Conservation (phyloP, 2,888 invertebrate species). For the Meteorus cinctellus region DNA sequence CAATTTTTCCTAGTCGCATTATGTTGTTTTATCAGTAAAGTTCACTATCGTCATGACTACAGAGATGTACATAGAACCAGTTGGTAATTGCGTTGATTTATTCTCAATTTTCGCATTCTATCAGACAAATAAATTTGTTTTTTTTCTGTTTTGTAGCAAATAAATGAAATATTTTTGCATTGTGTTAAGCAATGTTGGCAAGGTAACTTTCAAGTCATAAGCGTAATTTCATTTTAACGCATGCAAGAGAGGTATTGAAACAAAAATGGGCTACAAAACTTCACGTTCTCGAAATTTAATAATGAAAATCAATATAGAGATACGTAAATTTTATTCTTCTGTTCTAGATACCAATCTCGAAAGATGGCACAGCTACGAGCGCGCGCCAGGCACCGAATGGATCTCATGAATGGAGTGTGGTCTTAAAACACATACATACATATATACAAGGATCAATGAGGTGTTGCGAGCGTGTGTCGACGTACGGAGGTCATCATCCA, state of each 20-base stretch:
- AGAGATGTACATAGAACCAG: constrained; percentile 34
- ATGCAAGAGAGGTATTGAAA: neutral
- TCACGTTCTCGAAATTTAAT: neutral
- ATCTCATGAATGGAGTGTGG: constrained; percentile 66
- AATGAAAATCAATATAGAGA: neutral
- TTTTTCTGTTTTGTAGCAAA: neutral
- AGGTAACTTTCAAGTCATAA: no score
- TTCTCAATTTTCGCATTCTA: neutral
- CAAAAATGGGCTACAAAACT: neutral
- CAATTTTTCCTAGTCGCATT: constrained; percentile 1
- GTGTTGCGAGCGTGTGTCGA: constrained; percentile 62
- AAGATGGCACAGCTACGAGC: neutral
- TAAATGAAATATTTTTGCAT: neutral
- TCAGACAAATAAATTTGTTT: constrained; percentile 50
- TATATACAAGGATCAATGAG: constrained; percentile 64
- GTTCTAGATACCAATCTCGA: constrained; percentile 62
- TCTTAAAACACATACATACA: neutral
- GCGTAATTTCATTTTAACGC: no score
- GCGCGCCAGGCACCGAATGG: constrained; percentile 56
- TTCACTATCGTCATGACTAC: constrained; percentile 72
- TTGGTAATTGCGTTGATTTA: neutral
- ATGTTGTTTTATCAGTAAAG: constrained; percentile 73
- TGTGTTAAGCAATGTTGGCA: no score
- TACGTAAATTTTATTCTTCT: constrained; percentile 45
- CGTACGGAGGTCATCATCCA: constrained; percentile 60